A percentile compares a stretch with the other conserved stretches of the same genome.
Evolutionary conservation across 2,113 vertebrate species (phyloP).

Genomic region (Ammodytes marinus): DNA sequence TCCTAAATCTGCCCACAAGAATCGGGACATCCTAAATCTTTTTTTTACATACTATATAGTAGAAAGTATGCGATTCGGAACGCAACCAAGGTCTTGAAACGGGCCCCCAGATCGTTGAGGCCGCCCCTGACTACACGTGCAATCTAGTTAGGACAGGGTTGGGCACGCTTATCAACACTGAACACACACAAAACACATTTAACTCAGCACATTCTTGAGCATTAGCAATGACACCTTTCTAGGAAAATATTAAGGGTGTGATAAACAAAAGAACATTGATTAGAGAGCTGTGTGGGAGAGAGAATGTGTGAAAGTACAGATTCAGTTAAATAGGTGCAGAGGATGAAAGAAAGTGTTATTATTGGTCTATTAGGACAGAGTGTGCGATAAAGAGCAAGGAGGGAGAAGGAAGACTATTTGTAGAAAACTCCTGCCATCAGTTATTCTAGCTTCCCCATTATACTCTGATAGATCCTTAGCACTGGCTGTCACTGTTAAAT

Average conservation of each 20-base stretch:
- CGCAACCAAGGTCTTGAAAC: too few species aligned
- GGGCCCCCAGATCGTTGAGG: too few species aligned
- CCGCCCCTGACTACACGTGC: background rate
- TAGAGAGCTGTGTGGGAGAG: conserved; percentile 9
- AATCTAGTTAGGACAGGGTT: conserved; percentile 59
- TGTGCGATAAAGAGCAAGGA: background rate
- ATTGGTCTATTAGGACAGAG: background rate
- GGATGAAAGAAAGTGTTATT: background rate
- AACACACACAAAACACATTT: conserved; percentile 51
- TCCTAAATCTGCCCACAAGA: too few species aligned
- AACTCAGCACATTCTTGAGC: conserved; percentile 67
- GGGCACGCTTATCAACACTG: conserved; percentile 61
- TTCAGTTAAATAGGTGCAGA: background rate
- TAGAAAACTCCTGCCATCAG: conserved; percentile 5
- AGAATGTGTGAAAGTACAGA: conserved; percentile 12
- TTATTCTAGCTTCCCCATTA: conserved; percentile 1
- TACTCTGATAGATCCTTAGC: conserved; percentile 27
- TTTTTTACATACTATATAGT: too few species aligned
- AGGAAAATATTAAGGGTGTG: conserved; percentile 15
- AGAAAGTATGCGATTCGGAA: too few species aligned
- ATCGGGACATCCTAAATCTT: too few species aligned
- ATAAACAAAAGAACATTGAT: conserved; percentile 33
- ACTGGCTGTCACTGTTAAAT: conserved; percentile 30
- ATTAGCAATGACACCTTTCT: conserved; percentile 57
- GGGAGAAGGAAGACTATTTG: conserved; percentile 4